Evolutionary conservation across 2,113 vertebrate species (phyloP).

Genomic region (Galbula dea): DNA sequence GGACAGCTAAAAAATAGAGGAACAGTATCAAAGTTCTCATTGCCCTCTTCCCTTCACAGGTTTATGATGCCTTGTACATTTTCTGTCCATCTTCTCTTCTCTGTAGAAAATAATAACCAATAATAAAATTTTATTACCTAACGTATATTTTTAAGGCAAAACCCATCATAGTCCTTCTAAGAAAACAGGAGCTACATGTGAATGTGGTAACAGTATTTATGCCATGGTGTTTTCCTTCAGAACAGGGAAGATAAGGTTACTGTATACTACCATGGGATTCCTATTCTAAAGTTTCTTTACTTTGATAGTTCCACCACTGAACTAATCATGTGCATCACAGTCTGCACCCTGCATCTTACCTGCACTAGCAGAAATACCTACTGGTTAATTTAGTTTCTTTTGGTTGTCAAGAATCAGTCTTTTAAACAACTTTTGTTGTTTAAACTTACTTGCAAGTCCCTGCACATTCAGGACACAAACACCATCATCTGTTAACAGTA

Average conservation of each 20-base stretch:
- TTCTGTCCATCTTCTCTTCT: neutral
- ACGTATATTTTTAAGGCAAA: conserved; percentile 43
- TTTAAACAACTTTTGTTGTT: neutral
- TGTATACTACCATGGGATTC: neutral
- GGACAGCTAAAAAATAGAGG: neutral
- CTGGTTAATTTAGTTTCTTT: neutral
- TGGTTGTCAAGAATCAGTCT: neutral
- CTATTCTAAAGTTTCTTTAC: neutral
- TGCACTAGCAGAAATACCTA: neutral
- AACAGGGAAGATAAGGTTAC: neutral
- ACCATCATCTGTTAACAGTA: neutral
- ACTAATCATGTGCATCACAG: neutral
- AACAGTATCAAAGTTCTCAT: conserved; percentile 16
- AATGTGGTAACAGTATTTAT: neutral
- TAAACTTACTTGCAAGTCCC: neutral
- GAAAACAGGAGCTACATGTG: neutral
- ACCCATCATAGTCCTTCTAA: neutral
- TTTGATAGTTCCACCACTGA: neutral
- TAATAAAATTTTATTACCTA: conserved; percentile 20
- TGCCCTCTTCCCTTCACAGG: neutral
- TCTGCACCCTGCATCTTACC: neutral
- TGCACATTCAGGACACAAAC: neutral
- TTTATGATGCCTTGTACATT: conserved; percentile 25
- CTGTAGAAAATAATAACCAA: conserved; percentile 13
- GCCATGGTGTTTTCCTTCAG: neutral